phyloP scores from a whole-genome alignment of 1,140 invertebrate species.

The Platyscapa corneri region DNA sequence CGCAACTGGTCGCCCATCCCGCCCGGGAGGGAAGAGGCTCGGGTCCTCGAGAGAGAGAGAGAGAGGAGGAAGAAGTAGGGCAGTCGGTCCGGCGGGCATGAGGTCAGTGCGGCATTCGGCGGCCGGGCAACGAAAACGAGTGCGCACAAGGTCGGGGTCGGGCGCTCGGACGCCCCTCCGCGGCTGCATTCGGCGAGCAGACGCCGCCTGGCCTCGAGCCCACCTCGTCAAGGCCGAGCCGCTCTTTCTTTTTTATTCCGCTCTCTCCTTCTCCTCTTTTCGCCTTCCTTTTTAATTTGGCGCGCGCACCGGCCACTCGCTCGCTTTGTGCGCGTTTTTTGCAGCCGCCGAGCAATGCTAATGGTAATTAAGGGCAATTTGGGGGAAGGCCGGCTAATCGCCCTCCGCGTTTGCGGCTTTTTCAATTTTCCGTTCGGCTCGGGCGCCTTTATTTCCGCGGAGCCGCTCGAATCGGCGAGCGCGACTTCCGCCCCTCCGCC shows the following conservation, averaged over 20 bases:
- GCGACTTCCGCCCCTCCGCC: no score
- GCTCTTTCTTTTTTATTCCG: constrained; percentile 44
- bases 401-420: neutral
- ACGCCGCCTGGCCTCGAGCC: constrained; percentile 17
- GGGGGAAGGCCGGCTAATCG: neutral
- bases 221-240: constrained; percentile 32
- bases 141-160: constrained; percentile 46
- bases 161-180: neutral
- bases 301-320: neutral
- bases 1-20: no score
- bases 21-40: no score
- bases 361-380: neutral
- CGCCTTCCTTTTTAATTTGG: constrained; percentile 11
- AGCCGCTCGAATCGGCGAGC: no score
- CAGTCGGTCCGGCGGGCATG: neutral
- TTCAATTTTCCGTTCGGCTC: neutral
- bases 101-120: constrained; percentile 31
- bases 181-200: constrained; percentile 22
- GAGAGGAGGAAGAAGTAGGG: constrained; percentile 24
- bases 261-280: no score
- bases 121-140: constrained; percentile 28
- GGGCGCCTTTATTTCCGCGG: neutral
- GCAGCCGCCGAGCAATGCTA: neutral
- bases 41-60: no score
- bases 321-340: neutral